Percentiles rank a stretch among this genome's conserved stretches.
These are phyloP conservation scores for Herpailurus yagouaroundi DNA, from an alignment of 2,113 vertebrate species.

Conservation along the genomic window DNA sequence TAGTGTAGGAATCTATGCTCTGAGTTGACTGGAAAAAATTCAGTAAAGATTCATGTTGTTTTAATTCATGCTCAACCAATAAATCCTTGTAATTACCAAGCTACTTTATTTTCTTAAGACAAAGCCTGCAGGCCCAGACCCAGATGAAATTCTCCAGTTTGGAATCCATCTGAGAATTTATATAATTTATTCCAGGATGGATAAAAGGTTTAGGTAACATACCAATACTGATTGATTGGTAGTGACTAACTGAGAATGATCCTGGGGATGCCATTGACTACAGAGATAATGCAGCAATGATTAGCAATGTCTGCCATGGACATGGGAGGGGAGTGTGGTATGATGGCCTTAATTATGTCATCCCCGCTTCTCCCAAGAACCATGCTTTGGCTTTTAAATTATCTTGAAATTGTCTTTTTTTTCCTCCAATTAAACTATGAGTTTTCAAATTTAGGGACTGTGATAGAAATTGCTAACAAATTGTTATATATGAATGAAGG, in stretches of 20 bases:
- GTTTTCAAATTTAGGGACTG: not conserved
- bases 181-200: constrained; percentile 39
- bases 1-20: not conserved
- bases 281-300: not conserved
- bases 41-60: constrained; percentile 1
- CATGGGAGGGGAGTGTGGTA: fast-evolving
- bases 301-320: not conserved
- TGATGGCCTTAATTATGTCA: not conserved
- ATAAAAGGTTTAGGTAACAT: not conserved
- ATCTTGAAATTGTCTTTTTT: not conserved
- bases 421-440: not conserved
- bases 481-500: not conserved
- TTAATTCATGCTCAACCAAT: constrained; percentile 28
- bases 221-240: not conserved
- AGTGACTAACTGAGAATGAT: not conserved
- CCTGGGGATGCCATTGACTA: not conserved
- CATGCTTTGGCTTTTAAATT: not conserved
- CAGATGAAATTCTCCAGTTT: constrained; percentile 54
- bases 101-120: constrained; percentile 59
- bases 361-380: not conserved
- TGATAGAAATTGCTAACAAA: not conserved
- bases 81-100: constrained; percentile 46
- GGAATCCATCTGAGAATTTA: constrained; percentile 9
- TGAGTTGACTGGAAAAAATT: constrained; percentile 27
- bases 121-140: constrained; percentile 12